Conservation (phyloP, 2,797 vertebrate species). For the Danio aesculapii region DNA sequence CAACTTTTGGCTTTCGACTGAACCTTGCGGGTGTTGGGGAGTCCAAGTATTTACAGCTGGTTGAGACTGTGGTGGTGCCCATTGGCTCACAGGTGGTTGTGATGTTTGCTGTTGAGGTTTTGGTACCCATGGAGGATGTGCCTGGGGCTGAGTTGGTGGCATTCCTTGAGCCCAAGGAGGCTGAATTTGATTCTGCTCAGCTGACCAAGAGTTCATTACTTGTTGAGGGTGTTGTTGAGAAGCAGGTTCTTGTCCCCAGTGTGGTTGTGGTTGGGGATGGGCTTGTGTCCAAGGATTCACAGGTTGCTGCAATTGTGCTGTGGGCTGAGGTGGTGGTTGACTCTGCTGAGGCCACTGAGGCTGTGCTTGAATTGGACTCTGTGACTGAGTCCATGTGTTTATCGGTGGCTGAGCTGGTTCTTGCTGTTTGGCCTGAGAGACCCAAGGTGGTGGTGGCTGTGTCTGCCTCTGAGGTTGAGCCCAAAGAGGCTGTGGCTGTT, state of each 20-base stretch:
- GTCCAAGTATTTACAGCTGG: constrained; percentile 67
- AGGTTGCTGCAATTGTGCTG: constrained; percentile 57
- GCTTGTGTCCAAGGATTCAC: constrained; percentile 74
- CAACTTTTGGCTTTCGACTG: constrained; percentile 66
- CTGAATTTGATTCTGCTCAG: constrained; percentile 58
- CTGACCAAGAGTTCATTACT: constrained; percentile 54
- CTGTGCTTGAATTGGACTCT: constrained; percentile 70
- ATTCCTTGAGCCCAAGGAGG: constrained; percentile 51
- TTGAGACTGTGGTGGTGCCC: constrained; percentile 66
- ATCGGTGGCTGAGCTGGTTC: constrained; percentile 57
- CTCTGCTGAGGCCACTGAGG: constrained; percentile 74
- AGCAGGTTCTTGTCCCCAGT: constrained; percentile 73
- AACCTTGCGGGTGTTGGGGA: constrained; percentile 78
- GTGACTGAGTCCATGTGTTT: constrained; percentile 71
- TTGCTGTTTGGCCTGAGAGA: constrained; percentile 61
- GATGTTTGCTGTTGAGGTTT: constrained; percentile 70
- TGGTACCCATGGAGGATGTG: constrained; percentile 73
- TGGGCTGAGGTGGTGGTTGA: constrained; percentile 65
- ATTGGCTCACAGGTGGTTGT: constrained; percentile 70
- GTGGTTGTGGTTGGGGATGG: constrained; percentile 70
- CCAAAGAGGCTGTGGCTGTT: constrained; percentile 74
- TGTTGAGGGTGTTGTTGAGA: constrained; percentile 71
- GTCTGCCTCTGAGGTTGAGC: constrained; percentile 67
- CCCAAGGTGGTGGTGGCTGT: constrained; percentile 63
- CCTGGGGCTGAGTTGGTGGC: constrained; percentile 62